Base-by-base conservation (phyloP, 2,888 invertebrate genomes). In the Selenia dentaria region DNA sequence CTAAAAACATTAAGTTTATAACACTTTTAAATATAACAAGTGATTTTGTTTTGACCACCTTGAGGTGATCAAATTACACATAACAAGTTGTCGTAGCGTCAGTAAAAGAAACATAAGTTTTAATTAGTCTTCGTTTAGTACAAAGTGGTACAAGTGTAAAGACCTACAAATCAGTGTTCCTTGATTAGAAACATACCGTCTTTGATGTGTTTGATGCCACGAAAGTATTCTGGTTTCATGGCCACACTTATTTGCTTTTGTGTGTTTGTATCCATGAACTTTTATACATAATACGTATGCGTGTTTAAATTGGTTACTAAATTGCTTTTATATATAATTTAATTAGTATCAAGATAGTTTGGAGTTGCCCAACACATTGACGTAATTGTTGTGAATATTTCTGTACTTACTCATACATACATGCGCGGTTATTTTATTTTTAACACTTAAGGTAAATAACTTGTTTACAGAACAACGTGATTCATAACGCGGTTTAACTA, bases 271-370 rank as follows among this genome's bases (percentile, higher is more conserved):
- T 32, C 32, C 31, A 41, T 33, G 27, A 36, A 36, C 12, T 28
- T 25, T 26, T 29, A 16, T 16, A n/a, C 20, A 10, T 36, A 10
- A 25, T 12, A 22, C 16, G 10, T 26, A 12, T 20, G 39, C 39
- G 39, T 40, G 46, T 22, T 34, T 2, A 11, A 46, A 36, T 31
- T 27, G 9, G 18, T 18, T 16, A 3, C 10, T 2, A n/a, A 28
- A 16, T 28, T 25, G 26, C 26, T 22, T 8, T 18, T 25, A 18
- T 29, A 29, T 25, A 25, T 16, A 27, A 22, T 39, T 41, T 29
- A 14, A n/a, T 22, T 42, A 16, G 3, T 33, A 45, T 45, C 38
- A 38, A 45, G 38, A 38, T 44, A 33, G 29, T 35, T 20, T 8
- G 24, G 26, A 16, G 28, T 47, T 47, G 10, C 37, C 24, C 28